Percentiles rank a stretch among this genome's conserved stretches.
Conservation (phyloP, 2,113 vertebrate species). For the Clarias macrocephalus region DNA sequence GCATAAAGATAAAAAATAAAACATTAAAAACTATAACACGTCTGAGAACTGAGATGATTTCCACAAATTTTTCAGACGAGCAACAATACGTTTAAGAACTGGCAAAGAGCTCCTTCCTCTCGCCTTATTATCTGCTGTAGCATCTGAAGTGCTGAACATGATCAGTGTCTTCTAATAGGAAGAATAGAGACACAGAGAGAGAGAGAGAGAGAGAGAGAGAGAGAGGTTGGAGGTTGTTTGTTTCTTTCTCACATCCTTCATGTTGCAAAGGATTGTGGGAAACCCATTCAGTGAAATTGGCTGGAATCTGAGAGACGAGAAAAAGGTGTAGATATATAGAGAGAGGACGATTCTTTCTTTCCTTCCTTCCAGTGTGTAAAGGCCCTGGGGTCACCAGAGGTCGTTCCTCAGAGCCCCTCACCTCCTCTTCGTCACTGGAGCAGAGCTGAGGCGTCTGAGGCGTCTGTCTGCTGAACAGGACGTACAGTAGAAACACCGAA, state of each 20-base stretch:
- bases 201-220: too few relatives aligned
- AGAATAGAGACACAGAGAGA: not conserved
- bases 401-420: not conserved
- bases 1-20: too few relatives aligned
- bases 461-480: not conserved
- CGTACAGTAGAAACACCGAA: not conserved
- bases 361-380: not conserved
- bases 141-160: too few relatives aligned
- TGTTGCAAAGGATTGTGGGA: constrained; percentile 15
- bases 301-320: not conserved
- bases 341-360: too few relatives aligned
- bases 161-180: too few relatives aligned
- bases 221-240: not conserved
- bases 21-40: too few relatives aligned
- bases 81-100: too few relatives aligned
- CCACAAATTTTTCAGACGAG: too few relatives aligned
- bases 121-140: too few relatives aligned
- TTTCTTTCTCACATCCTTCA: not conserved
- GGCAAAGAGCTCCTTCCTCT: too few relatives aligned
- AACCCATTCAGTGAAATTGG: not conserved
- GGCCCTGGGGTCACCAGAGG: not conserved
- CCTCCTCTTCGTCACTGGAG: not conserved
- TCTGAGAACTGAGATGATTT: too few relatives aligned
- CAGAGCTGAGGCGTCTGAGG: not conserved
- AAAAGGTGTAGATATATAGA: not conserved